Base-by-base conservation (phyloP, 2,888 invertebrate genomes). In the Falcaria lacertinaria region DNA sequence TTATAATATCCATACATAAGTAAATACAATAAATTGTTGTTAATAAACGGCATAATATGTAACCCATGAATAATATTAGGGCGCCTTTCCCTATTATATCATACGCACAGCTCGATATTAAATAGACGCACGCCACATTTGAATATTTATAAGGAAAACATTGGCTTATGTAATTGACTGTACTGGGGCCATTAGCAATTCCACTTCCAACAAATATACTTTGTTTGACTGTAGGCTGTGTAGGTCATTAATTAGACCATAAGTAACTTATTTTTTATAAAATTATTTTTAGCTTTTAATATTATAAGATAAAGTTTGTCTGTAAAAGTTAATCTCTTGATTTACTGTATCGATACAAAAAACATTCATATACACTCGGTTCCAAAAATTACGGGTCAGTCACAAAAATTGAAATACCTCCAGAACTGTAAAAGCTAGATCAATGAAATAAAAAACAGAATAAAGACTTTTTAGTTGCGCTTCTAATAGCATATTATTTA, bases 81-180 rank as follows among this genome's bases (percentile, higher is more conserved):
- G 35, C 34, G 33, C 28, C 39, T 33, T 35, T 33, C 19, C 37
- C 46, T 49, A 44, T 44, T 33, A 37, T 37, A 42, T 37, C 33
- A 35, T 37, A 42, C 42, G 42, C 33, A 35, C 33, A 28, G 14
- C 25, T 15, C 35, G 13, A 32, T 42, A 36, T 36, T 45, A 43
- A 48, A 46, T 46, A 48, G 28, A 46, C 54, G 50, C 74, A 76
- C 75, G 77, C 75, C 69, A 69, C 57, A 59, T 64, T 66, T 64
- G 62, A 68, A 74, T 74, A 71, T 67, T 67, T 61, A 65, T 57
- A 65, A 64, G 61, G 60, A 64, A 65, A 68, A 66, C 67, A 62
- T 53, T 47, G 50, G 50, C 57, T 69, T 66, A 65, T 59, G 52
- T 66, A 63, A 70, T 66, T 63, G 52, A 58, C 60, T 57, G 50